Percentiles rank a stretch among this genome's conserved stretches.
phyloP scores from a whole-genome alignment of 2,888 invertebrate species.

The Spicauda simplicius region DNA sequence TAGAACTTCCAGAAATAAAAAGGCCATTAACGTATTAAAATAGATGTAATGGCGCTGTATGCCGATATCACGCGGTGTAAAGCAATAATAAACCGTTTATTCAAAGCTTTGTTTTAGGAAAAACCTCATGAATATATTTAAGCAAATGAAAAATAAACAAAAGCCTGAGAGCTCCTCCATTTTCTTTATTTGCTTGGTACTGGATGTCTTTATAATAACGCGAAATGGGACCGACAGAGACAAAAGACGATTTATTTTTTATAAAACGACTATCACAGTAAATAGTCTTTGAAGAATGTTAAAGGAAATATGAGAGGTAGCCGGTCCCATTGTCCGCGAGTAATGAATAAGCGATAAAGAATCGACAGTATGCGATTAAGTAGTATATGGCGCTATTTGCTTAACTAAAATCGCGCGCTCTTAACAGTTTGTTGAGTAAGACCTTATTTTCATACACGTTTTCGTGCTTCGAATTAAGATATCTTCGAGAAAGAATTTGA shows the following conservation, averaged over 20 bases:
- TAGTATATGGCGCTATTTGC: too few species aligned
- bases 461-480: too few species aligned
- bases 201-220: constrained; percentile 17
- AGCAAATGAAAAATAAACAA: constrained; percentile 28
- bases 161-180: constrained; percentile 14
- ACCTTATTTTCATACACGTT: too few species aligned
- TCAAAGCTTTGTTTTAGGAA: constrained; percentile 12
- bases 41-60: neutral
- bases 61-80: constrained; percentile 1
- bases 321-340: neutral
- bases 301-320: neutral
- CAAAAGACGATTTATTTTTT: constrained; percentile 16
- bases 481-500: too few species aligned
- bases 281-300: constrained; percentile 5
- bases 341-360: neutral
- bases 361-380: too few species aligned
- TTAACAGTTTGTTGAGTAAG: too few species aligned
- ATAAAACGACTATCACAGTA: constrained; percentile 10
- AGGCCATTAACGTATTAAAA: neutral
- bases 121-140: constrained; percentile 21
- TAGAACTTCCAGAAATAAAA: neutral
- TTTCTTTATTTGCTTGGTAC: constrained; percentile 23
- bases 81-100: constrained; percentile 18
- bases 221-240: constrained; percentile 8
- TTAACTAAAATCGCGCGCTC: too few species aligned